Evolutionary conservation across 2,888 invertebrate genomes (phyloP).

Genomic region (Capitulum mitella): DNA sequence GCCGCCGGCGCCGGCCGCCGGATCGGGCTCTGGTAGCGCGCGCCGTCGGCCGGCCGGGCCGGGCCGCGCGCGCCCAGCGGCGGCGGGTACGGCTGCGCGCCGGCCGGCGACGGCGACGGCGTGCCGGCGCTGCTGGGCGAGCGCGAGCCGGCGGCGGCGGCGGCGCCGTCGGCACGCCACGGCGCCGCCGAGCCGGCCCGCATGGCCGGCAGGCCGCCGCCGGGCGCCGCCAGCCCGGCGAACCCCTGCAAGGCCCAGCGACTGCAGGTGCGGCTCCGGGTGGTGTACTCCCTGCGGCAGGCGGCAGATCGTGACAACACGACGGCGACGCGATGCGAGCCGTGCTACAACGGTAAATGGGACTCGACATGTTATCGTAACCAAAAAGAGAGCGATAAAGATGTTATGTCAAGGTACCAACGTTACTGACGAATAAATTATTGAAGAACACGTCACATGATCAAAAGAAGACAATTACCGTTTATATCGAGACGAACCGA

Average conservation of each 20-base stretch:
- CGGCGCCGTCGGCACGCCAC: neutral
- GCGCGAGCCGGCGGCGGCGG: neutral
- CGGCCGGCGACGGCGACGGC: neutral
- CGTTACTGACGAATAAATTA: too few species aligned
- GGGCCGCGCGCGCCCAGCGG: neutral
- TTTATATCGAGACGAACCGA: too few species aligned
- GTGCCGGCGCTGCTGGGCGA: neutral
- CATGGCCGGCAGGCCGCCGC: neutral
- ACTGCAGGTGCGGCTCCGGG: neutral
- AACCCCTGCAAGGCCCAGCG: neutral
- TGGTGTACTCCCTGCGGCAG: neutral
- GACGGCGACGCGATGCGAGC: too few species aligned
- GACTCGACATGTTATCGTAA: too few species aligned
- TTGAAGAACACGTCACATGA: too few species aligned
- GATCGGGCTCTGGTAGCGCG: constrained; percentile 8
- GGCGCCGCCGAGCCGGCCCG: neutral
- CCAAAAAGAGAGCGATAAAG: too few species aligned
- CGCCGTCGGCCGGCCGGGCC: neutral
- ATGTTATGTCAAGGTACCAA: too few species aligned
- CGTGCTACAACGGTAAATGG: too few species aligned
- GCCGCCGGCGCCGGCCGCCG: neutral
- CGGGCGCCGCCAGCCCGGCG: neutral
- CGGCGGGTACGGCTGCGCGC: neutral
- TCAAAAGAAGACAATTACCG: too few species aligned
- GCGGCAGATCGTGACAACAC: too few species aligned